A percentile compares a stretch with the other conserved stretches of the same genome.
Evolutionary conservation across 2,797 vertebrate genomes (phyloP).

Genomic region (Urocyon cinereoargenteus): DNA sequence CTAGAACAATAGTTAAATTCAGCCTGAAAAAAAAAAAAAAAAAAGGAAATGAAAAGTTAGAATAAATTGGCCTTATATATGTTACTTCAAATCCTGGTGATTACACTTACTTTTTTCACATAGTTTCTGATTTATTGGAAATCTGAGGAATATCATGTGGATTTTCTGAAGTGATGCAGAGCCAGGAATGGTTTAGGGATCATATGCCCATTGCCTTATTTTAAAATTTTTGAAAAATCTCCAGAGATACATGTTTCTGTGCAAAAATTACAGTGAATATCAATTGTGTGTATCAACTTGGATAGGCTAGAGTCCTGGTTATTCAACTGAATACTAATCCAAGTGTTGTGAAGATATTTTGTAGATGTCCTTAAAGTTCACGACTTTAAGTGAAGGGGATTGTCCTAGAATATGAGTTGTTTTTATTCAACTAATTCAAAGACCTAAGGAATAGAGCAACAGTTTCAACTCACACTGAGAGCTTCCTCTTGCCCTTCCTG

Average conservation of each 20-base stretch:
- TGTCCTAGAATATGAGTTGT: not conserved
- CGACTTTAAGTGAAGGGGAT: not conserved
- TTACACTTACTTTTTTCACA: not conserved
- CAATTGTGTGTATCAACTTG: not conserved
- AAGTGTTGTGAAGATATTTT: not conserved
- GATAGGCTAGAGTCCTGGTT: not conserved
- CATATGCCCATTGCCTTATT: not conserved
- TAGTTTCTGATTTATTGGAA: not conserved
- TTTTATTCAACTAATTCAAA: not conserved
- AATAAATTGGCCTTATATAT: not conserved
- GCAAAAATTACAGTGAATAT: not conserved
- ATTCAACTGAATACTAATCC: not conserved
- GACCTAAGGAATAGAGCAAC: not conserved
- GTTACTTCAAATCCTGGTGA: not conserved
- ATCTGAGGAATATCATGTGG: not conserved
- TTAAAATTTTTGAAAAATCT: not conserved
- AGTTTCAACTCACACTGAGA: not conserved
- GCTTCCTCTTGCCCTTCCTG: not conserved
- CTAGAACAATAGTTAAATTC: not conserved
- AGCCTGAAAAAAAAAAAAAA: not conserved
- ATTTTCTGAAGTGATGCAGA: not conserved
- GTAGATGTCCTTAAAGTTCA: not conserved
- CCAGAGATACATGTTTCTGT: not conserved
- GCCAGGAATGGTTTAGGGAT: not conserved
- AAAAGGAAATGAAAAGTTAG: not conserved